phyloP scores from a whole-genome alignment of 2,888 invertebrate species.

The Tenthredo distinguenda region DNA sequence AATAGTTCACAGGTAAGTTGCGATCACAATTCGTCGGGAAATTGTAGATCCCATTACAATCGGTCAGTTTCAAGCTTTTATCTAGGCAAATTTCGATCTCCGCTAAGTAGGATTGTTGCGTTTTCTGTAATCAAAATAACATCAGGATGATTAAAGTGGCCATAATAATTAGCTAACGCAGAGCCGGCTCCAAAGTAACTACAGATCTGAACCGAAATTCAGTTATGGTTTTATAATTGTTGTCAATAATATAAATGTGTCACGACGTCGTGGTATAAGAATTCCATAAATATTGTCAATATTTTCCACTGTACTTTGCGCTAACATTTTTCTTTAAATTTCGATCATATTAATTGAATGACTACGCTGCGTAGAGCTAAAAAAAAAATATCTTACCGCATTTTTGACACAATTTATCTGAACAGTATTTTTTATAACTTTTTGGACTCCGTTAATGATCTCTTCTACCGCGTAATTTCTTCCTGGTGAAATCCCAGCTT shows the following conservation, averaged over 20 bases:
- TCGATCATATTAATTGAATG: background rate
- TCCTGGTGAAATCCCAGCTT: slow-evolving; percentile 80
- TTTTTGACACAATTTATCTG: slow-evolving; percentile 84
- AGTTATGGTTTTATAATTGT: background rate
- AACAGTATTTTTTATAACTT: slow-evolving; percentile 81
- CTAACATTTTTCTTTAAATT: too few species aligned
- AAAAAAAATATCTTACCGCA: slow-evolving; percentile 69
- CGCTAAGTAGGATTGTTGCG: slow-evolving; percentile 81
- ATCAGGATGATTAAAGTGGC: background rate
- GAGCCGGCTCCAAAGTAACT: background rate
- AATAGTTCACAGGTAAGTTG: slow-evolving; percentile 81
- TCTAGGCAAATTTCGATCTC: slow-evolving; percentile 89
- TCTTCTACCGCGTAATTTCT: slow-evolving; percentile 64
- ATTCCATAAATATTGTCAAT: background rate
- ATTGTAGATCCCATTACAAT: slow-evolving; percentile 83
- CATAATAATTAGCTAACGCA: too few species aligned
- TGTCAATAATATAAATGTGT: background rate
- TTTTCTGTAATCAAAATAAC: slow-evolving; percentile 74
- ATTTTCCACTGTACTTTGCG: too few species aligned
- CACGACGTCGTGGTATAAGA: background rate
- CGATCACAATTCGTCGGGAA: slow-evolving; percentile 83
- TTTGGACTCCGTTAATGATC: slow-evolving; percentile 80
- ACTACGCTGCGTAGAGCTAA: background rate
- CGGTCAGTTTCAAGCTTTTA: slow-evolving; percentile 82
- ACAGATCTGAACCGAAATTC: too few species aligned